phyloP scores from a whole-genome alignment of 2,888 invertebrate species.

The Rhorus exstirpatorius region DNA sequence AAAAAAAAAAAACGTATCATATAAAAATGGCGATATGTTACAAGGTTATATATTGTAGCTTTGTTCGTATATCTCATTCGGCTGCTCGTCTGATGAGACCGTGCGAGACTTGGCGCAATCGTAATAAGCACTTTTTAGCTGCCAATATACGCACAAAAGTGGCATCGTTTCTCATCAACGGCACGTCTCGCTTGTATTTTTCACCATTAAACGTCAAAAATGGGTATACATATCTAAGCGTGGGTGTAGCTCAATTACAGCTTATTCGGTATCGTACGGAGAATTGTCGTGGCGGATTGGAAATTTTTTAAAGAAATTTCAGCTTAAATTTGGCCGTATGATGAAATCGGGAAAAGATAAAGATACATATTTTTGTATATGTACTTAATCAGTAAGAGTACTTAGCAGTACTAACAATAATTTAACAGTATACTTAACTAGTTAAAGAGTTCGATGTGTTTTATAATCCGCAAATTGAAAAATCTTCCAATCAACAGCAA shows the following conservation, averaged over 20 bases:
- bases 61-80: conserved; percentile 42
- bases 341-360: not conserved
- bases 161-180: conserved; percentile 35
- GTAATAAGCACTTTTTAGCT: too few species aligned
- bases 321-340: not conserved
- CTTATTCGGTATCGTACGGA: conserved; percentile 11
- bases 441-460: too few species aligned
- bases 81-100: conserved; percentile 12
- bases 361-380: too few species aligned
- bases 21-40: conserved; percentile 76
- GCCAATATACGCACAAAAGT: conserved; percentile 22
- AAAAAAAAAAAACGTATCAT: conserved; percentile 26
- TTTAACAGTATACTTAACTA: too few species aligned
- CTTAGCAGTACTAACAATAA: too few species aligned
- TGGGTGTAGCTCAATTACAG: conserved; percentile 47
- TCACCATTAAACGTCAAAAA: conserved; percentile 35
- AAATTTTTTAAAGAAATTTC: conserved; percentile 6
- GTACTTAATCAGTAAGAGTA: too few species aligned
- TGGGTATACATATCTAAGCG: conserved; percentile 42
- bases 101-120: conserved; percentile 29
- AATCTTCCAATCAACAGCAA: too few species aligned
- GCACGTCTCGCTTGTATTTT: conserved; percentile 31
- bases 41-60: conserved; percentile 73
- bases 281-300: conserved; percentile 26
- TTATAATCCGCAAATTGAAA: too few species aligned